A percentile compares a stretch with the other conserved stretches of the same genome.
Conservation (phyloP, 2,888 invertebrate genomes). For the Dryococelus australis region DNA sequence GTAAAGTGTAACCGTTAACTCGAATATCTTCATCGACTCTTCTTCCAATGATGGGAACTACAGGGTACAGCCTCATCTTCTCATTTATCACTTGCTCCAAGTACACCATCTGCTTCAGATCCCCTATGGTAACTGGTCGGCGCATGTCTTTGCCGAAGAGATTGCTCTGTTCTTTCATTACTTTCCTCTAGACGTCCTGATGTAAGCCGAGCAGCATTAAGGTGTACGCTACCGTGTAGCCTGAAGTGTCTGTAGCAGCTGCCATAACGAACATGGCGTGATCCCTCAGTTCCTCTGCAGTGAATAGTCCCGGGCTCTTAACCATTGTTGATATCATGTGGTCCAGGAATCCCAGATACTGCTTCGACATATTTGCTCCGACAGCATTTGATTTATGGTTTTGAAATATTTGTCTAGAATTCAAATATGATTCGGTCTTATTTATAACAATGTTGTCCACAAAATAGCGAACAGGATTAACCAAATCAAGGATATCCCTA, state of each 20-base stretch:
- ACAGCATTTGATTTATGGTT: not conserved
- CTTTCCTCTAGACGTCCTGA: not conserved
- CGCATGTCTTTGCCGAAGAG: not conserved
- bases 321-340: not conserved
- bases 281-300: not conserved
- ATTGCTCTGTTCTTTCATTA: not conserved
- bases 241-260: not conserved
- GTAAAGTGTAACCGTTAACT: not conserved
- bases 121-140: not conserved
- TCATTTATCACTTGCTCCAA: not conserved
- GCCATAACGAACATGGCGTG: not conserved
- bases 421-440: not conserved
- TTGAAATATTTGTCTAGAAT: not conserved
- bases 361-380: not conserved
- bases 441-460: not conserved
- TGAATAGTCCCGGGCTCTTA: not conserved
- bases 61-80: not conserved
- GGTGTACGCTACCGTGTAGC: not conserved
- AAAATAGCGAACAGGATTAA: not conserved
- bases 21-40: not conserved
- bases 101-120: not conserved
- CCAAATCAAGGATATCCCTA: not conserved
- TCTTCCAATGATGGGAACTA: not conserved
- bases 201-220: not conserved
- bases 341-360: not conserved